These are phyloP conservation scores for Anarhynchus alexandrinus DNA, from an alignment of 2,113 vertebrate species.

Conservation along the genomic window DNA sequence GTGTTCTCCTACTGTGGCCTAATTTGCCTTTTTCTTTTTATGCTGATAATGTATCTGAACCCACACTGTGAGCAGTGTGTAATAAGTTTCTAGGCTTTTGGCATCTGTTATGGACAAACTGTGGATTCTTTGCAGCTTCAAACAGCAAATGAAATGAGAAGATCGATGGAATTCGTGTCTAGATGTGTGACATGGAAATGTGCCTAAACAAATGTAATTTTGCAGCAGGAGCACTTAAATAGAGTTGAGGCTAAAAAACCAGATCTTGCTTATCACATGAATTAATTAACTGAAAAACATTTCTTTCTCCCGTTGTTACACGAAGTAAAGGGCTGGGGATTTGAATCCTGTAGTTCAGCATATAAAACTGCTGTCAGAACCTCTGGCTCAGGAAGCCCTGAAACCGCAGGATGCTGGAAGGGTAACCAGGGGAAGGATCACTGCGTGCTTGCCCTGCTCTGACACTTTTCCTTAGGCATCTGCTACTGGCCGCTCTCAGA, in stretches of 20 bases:
- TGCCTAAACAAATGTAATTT: conserved; percentile 46
- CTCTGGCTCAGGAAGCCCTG: background rate
- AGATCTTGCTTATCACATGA: conserved; percentile 18
- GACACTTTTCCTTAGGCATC: background rate
- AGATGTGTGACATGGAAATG: conserved; percentile 48
- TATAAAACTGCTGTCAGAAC: background rate
- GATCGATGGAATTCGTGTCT: conserved; percentile 5
- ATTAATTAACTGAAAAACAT: conserved; percentile 46
- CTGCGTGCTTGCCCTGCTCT: background rate
- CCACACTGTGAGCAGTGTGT: conserved; percentile 49
- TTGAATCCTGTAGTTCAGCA: background rate
- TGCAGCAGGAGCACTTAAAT: conserved; percentile 16
- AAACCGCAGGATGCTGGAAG: background rate
- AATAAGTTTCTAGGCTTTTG: conserved; percentile 59
- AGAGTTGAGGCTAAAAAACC: background rate
- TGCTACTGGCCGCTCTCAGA: background rate
- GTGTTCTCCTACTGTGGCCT: conserved; percentile 60
- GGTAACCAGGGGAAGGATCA: background rate
- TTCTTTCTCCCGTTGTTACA: background rate
- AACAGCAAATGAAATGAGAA: conserved; percentile 62
- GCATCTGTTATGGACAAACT: conserved; percentile 55
- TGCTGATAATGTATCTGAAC: conserved; percentile 59
- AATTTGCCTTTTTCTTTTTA: conserved; percentile 67
- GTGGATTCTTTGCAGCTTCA: conserved; percentile 49
- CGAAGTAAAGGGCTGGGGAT: background rate